These are phyloP conservation scores for Abrostola triplasia DNA, from an alignment of 2,888 invertebrate species.

Conservation along the genomic window DNA sequence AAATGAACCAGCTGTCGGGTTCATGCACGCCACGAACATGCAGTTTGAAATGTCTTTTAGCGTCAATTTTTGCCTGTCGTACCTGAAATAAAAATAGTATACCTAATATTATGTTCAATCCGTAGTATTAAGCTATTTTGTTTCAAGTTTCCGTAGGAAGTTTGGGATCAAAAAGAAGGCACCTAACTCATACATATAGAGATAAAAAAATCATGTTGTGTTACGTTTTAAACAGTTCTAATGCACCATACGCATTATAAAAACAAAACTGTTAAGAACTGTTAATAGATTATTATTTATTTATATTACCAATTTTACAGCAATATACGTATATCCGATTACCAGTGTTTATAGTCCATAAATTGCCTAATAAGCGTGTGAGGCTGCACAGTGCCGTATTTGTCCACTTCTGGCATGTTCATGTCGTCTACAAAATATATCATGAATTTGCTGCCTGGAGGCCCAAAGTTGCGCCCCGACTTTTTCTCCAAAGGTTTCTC, in stretches of 20 bases:
- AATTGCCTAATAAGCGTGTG: constrained; percentile 97
- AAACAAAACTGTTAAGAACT: no score
- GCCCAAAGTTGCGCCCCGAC: constrained; percentile 97
- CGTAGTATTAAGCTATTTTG: no score
- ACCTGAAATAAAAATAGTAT: constrained; percentile 81
- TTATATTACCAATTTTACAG: no score
- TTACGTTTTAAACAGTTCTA: no score
- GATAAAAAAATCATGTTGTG: no score
- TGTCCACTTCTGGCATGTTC: constrained; percentile 99
- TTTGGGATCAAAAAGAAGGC: no score
- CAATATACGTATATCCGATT: constrained; percentile 42
- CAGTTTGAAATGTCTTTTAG: constrained; percentile 97
- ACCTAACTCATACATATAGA: no score
- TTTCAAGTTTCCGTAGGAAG: no score
- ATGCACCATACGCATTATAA: no score
- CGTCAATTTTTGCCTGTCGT: constrained; percentile 95
- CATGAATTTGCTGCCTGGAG: constrained; percentile 96
- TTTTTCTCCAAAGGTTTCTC: constrained; percentile 98
- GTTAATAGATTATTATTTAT: no score
- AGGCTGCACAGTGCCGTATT: constrained; percentile 97
- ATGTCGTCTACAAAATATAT: constrained; percentile 98
- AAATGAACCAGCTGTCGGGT: constrained; percentile 98
- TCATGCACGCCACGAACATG: constrained; percentile 98
- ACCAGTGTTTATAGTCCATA: constrained; percentile 98
- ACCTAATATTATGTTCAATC: no score